Evolutionary conservation across 2,113 vertebrate species (phyloP).

Genomic region (Aviceda subcristata): DNA sequence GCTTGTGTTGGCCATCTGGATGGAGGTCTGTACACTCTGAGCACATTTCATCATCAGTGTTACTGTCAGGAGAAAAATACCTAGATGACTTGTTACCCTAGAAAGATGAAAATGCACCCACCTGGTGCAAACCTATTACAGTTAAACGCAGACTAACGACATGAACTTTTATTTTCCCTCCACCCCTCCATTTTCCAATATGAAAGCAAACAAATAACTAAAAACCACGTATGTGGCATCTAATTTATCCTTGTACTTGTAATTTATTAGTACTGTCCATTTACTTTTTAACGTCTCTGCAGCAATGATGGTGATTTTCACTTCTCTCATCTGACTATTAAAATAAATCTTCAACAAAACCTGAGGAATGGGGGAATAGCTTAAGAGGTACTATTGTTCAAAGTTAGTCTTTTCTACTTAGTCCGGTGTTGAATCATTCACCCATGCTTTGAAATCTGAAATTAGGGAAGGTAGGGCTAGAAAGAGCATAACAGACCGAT

Average conservation of each 20-base stretch:
- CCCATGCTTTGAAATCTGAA: background rate
- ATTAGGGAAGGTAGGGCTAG: background rate
- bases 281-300: slow-evolving; percentile 29
- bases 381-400: background rate
- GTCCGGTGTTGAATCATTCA: background rate
- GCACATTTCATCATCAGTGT: background rate
- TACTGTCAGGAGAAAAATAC: background rate
- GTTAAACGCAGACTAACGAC: slow-evolving; percentile 6
- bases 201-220: background rate
- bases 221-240: background rate
- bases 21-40: background rate
- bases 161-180: slow-evolving; percentile 3
- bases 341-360: slow-evolving; percentile 51
- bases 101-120: slow-evolving; percentile 11
- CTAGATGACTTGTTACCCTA: slow-evolving; percentile 1
- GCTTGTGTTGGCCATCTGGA: background rate
- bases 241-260: slow-evolving; percentile 50
- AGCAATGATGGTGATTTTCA: background rate
- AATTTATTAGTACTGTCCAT: slow-evolving; percentile 54
- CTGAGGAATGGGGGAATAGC: background rate
- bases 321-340: slow-evolving; percentile 23
- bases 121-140: slow-evolving; percentile 12
- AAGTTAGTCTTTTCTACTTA: slow-evolving; percentile 32
- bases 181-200: background rate
- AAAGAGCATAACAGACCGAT: background rate